phyloP scores from a whole-genome alignment of 2,888 invertebrate species.

The Buathra laborator region DNA sequence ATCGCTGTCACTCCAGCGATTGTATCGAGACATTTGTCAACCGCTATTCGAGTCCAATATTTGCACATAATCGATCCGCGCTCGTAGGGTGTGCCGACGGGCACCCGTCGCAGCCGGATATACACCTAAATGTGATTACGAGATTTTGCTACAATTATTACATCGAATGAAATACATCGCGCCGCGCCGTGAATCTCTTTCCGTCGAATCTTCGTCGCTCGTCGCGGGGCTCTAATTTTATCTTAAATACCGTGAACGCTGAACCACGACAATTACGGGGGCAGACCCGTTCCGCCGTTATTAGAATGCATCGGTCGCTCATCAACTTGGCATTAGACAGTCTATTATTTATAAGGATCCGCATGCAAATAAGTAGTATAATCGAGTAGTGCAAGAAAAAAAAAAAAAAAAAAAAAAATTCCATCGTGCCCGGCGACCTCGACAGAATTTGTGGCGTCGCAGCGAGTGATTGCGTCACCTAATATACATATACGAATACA shows the following conservation, averaged over 20 bases:
- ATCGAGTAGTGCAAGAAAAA: conserved; percentile 34
- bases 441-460: conserved; percentile 45
- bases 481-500: neutral
- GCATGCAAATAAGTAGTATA: conserved; percentile 54
- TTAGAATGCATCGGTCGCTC: conserved; percentile 38
- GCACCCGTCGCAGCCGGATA: conserved; percentile 34
- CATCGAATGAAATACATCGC: neutral
- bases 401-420: conserved; percentile 32
- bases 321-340: conserved; percentile 8
- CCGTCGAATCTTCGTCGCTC: neutral
- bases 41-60: conserved; percentile 58
- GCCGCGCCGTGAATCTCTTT: neutral
- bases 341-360: conserved; percentile 43
- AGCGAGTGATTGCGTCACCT: conserved; percentile 51
- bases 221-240: neutral
- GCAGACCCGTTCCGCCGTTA: neutral
- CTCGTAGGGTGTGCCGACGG: conserved; percentile 58
- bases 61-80: conserved; percentile 66
- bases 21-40: conserved; percentile 38
- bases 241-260: neutral
- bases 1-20: conserved; percentile 26
- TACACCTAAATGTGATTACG: neutral
- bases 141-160: neutral
- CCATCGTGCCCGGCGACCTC: conserved; percentile 44
- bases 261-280: neutral